Conservation (phyloP, 2,888 invertebrate species). For the Drosophila acutilabella region DNA sequence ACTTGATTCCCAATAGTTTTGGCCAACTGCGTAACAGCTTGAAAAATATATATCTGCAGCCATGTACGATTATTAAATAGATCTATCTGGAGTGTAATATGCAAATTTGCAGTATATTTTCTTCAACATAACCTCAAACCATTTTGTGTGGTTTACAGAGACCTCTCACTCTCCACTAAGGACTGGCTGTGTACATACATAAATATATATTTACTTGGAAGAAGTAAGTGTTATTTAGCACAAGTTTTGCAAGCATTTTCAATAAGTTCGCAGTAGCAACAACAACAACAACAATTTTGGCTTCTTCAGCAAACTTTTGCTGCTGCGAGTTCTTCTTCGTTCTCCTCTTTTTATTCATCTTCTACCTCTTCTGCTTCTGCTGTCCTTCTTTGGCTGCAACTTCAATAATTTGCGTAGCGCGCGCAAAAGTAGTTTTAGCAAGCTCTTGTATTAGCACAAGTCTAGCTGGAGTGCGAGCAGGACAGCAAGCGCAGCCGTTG, state of each 20-base stretch:
- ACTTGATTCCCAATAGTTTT: conserved; percentile 48
- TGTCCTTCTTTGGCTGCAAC: conserved; percentile 24
- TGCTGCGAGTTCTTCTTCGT: conserved; percentile 3
- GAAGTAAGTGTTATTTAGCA: conserved; percentile 25
- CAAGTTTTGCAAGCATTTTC: conserved; percentile 52
- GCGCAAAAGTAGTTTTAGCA: conserved; percentile 43
- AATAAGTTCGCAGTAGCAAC: conserved; percentile 54
- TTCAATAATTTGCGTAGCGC: conserved; percentile 45
- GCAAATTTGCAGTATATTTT: conserved; percentile 2
- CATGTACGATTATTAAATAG: background rate
- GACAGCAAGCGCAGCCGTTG: background rate
- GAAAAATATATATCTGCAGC: background rate
- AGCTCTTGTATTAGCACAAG: conserved; percentile 1
- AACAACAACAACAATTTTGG: conserved; percentile 16
- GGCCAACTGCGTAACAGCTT: conserved; percentile 4
- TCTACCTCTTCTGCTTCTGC: background rate
- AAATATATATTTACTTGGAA: conserved; percentile 3
- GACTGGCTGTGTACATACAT: background rate
- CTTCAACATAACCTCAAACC: conserved; percentile 3
- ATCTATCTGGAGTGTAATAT: conserved; percentile 1
- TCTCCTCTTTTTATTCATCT: background rate
- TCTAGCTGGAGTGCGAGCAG: background rate
- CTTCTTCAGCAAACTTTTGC: conserved; percentile 32
- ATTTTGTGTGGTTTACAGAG: background rate
- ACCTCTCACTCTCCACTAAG: background rate